Conservation (phyloP, 2,797 vertebrate genomes). For the Chelonia mydas region DNA sequence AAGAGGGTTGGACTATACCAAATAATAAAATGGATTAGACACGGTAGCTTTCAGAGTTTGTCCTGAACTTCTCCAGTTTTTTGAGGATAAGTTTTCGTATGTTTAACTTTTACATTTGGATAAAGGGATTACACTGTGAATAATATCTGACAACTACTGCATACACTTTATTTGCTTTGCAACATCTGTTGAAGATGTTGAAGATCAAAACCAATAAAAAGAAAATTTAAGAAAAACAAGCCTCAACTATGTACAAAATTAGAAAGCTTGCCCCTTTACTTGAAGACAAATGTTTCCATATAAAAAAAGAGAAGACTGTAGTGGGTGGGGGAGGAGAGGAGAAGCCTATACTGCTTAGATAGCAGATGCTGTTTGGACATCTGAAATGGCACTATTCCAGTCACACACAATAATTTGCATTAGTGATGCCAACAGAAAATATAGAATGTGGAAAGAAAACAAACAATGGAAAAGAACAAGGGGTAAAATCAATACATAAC, state of each 20-base stretch:
- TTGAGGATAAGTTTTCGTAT: conserved; percentile 60
- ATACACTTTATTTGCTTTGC: conserved; percentile 70
- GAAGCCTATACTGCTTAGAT: neutral
- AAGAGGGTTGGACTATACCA: neutral
- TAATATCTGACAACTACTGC: conserved; percentile 59
- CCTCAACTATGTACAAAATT: conserved; percentile 10
- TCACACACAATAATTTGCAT: conserved; percentile 26
- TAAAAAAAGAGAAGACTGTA: neutral
- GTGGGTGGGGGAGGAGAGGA: neutral
- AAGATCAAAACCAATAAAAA: conserved; percentile 69
- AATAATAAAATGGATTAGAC: conserved; percentile 1
- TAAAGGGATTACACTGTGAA: conserved; percentile 72
- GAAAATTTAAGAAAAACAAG: conserved; percentile 1
- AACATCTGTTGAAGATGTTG: conserved; percentile 71
- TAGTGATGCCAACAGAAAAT: conserved; percentile 31
- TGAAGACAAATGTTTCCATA: conserved; percentile 22
- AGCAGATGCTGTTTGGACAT: conserved; percentile 17
- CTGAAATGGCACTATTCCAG: conserved; percentile 7
- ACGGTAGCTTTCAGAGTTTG: conserved; percentile 11
- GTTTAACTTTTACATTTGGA: conserved; percentile 71
- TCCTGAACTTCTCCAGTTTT: conserved; percentile 45
- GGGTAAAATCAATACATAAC: neutral
- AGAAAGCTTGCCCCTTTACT: conserved; percentile 1
- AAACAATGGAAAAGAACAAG: neutral
- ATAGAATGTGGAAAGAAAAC: conserved; percentile 34